Evolutionary conservation across 2,888 invertebrate species (phyloP).

Genomic region (Labia minor): DNA sequence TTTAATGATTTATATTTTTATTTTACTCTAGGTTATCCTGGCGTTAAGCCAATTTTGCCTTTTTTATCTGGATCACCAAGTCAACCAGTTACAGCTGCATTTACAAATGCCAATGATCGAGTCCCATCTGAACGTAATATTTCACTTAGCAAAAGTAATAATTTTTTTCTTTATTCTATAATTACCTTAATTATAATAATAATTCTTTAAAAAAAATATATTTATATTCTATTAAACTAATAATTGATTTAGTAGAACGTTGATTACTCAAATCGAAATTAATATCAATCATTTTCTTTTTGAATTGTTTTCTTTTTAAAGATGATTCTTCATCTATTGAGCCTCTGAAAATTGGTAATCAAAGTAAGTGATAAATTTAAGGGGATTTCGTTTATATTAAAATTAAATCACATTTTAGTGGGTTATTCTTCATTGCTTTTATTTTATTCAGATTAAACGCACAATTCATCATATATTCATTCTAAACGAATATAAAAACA

Average conservation of each 20-base stretch:
- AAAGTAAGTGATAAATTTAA: neutral
- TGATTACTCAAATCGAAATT: too few relatives aligned
- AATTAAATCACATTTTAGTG: too few relatives aligned
- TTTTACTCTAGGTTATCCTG: constrained; percentile 23
- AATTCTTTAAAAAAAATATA: constrained; percentile 5
- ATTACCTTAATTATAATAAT: neutral
- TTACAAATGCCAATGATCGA: constrained; percentile 8
- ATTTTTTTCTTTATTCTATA: neutral
- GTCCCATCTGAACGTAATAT: constrained; percentile 23
- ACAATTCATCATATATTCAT: too few relatives aligned
- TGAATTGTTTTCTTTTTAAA: neutral
- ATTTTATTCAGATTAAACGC: too few relatives aligned
- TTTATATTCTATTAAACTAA: constrained; percentile 20
- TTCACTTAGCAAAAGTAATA: constrained; percentile 30
- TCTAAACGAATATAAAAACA: too few relatives aligned
- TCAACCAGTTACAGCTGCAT: constrained; percentile 14
- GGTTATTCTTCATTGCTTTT: too few relatives aligned
- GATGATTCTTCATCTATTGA: neutral
- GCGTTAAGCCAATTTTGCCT: constrained; percentile 35
- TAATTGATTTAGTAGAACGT: constrained; percentile 21
- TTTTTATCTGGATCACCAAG: constrained; percentile 17
- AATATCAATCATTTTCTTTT: neutral
- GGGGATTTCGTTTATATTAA: too few relatives aligned
- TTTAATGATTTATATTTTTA: neutral
- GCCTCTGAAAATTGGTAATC: neutral